These are phyloP conservation scores for human (Homo sapiens) DNA, from an alignment of 2,113 vertebrate genomes.

Conservation along the genomic window DNA sequence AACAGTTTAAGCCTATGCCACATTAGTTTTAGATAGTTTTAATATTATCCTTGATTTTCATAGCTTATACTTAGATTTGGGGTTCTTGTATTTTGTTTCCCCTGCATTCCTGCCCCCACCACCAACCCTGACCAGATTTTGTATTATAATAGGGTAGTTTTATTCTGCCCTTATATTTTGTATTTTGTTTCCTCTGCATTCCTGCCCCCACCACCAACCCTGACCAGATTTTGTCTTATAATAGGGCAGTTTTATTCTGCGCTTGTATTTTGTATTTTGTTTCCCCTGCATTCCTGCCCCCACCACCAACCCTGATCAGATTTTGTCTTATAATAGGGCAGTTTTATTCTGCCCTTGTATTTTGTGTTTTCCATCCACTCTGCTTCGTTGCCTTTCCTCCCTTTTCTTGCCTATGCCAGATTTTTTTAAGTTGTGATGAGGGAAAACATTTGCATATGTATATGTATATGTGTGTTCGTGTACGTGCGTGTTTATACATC, in stretches of 20 bases:
- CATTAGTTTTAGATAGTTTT: neutral
- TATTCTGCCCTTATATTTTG: neutral
- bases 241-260: neutral
- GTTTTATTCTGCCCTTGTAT: neutral
- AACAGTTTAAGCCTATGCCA: neutral
- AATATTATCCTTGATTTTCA: neutral
- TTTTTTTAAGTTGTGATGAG: conserved; percentile 3
- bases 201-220: neutral
- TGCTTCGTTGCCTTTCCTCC: neutral
- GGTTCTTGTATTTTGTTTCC: conserved; percentile 3
- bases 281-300: neutral
- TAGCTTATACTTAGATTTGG: neutral
- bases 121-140: neutral
- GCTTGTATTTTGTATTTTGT: neutral
- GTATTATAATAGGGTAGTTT: neutral
- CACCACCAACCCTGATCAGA: neutral
- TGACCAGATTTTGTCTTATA: neutral
- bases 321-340: neutral
- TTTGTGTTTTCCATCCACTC: neutral
- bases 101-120: neutral
- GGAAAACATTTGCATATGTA: neutral
- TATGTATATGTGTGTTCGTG: neutral
- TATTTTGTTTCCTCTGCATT: neutral
- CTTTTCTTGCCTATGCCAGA: neutral
- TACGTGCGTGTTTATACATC: too few relatives aligned